Conservation (phyloP, 2,888 invertebrate species). For the Erebia ligea region DNA sequence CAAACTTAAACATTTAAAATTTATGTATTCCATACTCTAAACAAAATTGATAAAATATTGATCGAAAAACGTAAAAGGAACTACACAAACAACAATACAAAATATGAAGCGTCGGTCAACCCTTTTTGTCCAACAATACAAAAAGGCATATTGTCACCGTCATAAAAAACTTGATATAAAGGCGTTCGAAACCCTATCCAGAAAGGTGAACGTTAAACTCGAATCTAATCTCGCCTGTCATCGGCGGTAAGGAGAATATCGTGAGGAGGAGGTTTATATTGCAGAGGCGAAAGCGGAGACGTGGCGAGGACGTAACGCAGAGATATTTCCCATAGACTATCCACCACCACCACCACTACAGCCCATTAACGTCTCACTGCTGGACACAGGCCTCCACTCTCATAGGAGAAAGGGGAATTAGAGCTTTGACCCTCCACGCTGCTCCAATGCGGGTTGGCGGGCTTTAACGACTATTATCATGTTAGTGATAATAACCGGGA, state of each 20-base stretch:
- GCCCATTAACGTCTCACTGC: too few species aligned
- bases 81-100: conserved; percentile 3
- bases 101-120: neutral
- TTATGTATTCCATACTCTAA: too few species aligned
- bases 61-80: neutral
- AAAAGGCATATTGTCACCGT: conserved; percentile 39
- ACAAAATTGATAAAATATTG: conserved; percentile 13
- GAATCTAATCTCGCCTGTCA: conserved; percentile 76
- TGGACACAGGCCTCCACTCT: too few species aligned
- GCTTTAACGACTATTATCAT: too few species aligned
- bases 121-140: conserved; percentile 16
- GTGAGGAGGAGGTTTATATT: conserved; percentile 45
- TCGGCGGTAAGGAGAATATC: conserved; percentile 68
- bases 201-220: conserved; percentile 56
- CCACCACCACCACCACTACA: too few species aligned
- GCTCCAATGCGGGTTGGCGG: too few species aligned
- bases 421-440: too few species aligned
- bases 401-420: too few species aligned
- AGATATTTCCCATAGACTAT: neutral
- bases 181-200: conserved; percentile 51
- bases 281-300: neutral
- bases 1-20: neutral
- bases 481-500: too few species aligned
- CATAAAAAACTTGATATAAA: conserved; percentile 49
- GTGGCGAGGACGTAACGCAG: neutral